Conservation (phyloP, 2,113 vertebrate species). For the Xiphophorus maculatus region DNA sequence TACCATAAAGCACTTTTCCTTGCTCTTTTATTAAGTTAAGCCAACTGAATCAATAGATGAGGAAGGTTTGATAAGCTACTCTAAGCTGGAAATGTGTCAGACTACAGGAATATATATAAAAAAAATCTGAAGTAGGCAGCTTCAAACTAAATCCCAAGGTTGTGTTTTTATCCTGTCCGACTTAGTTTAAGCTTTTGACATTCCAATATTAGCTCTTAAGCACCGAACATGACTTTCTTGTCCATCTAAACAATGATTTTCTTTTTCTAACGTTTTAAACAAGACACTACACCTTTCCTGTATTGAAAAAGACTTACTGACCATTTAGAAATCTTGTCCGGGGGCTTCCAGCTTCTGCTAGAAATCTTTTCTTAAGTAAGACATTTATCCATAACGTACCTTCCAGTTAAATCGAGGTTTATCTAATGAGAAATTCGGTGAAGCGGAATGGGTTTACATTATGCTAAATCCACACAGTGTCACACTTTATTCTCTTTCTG, state of each 20-base stretch:
- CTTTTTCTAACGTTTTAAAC: conserved; percentile 1
- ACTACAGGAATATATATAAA: background rate
- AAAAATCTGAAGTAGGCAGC: no score
- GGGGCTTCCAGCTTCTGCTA: background rate
- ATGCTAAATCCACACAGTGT: conserved; percentile 24
- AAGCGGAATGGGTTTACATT: conserved; percentile 11
- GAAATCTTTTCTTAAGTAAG: background rate
- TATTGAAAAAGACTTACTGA: background rate
- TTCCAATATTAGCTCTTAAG: background rate
- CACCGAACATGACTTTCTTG: background rate
- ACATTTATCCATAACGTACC: conserved; percentile 14
- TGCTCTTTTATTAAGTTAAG: background rate
- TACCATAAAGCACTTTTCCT: background rate
- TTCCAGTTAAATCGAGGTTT: conserved; percentile 1
- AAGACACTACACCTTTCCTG: background rate
- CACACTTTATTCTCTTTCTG: conserved; percentile 37
- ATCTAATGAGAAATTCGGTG: conserved; percentile 30
- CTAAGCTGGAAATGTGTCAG: background rate
- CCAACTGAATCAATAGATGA: background rate
- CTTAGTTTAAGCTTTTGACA: background rate
- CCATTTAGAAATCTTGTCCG: conserved; percentile 5
- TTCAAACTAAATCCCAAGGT: background rate
- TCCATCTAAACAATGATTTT: background rate
- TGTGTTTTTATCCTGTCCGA: background rate
- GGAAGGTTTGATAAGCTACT: no score